phyloP scores from a whole-genome alignment of 2,888 invertebrate genomes.

The Synanthedon formicaeformis region DNA sequence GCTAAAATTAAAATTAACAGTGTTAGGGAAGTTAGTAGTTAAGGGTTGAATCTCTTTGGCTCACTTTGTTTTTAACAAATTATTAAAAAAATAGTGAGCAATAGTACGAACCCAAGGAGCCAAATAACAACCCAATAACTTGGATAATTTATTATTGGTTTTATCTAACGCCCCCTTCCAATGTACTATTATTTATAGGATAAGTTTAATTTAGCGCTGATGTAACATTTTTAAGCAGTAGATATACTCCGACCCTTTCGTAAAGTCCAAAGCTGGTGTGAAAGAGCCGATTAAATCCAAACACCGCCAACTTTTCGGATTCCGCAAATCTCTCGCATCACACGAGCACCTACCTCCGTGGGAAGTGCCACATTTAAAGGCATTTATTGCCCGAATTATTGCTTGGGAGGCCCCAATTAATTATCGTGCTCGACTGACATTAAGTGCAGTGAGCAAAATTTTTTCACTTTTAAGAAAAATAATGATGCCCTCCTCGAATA shows the following conservation, averaged over 20 bases:
- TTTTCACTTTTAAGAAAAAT: constrained; percentile 40
- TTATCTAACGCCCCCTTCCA: too few relatives aligned
- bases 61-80: too few relatives aligned
- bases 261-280: neutral
- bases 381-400: constrained; percentile 33
- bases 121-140: too few relatives aligned
- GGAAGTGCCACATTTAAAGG: constrained; percentile 30
- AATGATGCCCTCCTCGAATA: constrained; percentile 19
- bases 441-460: constrained; percentile 25
- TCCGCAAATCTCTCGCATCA: constrained; percentile 28
- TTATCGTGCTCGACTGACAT: constrained; percentile 35
- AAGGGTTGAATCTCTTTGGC: too few relatives aligned
- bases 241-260: neutral
- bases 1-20: too few relatives aligned
- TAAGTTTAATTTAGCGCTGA: too few relatives aligned
- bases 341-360: constrained; percentile 22
- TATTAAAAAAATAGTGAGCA: too few relatives aligned
- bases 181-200: too few relatives aligned
- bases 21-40: too few relatives aligned
- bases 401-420: constrained; percentile 48
- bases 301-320: constrained; percentile 12
- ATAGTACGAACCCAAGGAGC: too few relatives aligned
- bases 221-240: constrained; percentile 13
- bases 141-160: too few relatives aligned
- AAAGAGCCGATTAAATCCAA: constrained; percentile 17